Base-by-base conservation (phyloP, 2,113 vertebrate species). In the Hippolais icterina region DNA sequence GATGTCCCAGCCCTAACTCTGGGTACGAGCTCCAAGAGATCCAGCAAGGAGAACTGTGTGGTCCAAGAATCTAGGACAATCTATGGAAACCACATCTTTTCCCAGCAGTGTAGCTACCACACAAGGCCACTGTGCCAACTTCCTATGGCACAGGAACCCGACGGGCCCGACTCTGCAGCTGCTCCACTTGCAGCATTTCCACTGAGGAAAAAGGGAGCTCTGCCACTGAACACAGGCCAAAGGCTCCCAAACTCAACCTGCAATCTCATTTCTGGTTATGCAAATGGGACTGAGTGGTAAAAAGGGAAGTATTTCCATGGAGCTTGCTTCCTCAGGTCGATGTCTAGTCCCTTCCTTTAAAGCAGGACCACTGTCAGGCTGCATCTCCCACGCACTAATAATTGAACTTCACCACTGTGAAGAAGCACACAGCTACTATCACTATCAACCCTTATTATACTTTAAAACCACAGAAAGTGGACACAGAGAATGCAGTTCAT, bases 221-320 rank as follows among this genome's bases (percentile, higher is more conserved):
- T 78, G 70, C 70, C 25, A 25, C 84, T n/a, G 71, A 96, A 56
- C n/a, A 46, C 52, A 37, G 68, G 50, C 42, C 63, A 80, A 71
- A 74, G 79, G 28, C 64, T 83, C 47, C 82, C 64, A 56, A 88
- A 86, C 33, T 47, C 83, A 80, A 70, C 63, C 82, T 68, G 56
- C 64, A 66, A 3, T 18, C 72, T 71, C 37, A 10, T 14, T 52
- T 65, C 86, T 83, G 37, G 25, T 41, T 37, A 16, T 47, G 66
- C 11, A 68, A 80, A 74, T 1, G 9, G 23, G 12, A 20, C 22
- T 65, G 64, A 44, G 21, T 5, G 12, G 28, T 37, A 60, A 77
- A 19, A 39, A 74, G 35, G 23, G 19, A 47, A 3, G 0, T 13
- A 63, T 31, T 59, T 81, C 41, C 69, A 90, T 37, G 15, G 37